Base-by-base conservation (phyloP, 1,140 invertebrate species). In the Drosophila ogumai region DNA sequence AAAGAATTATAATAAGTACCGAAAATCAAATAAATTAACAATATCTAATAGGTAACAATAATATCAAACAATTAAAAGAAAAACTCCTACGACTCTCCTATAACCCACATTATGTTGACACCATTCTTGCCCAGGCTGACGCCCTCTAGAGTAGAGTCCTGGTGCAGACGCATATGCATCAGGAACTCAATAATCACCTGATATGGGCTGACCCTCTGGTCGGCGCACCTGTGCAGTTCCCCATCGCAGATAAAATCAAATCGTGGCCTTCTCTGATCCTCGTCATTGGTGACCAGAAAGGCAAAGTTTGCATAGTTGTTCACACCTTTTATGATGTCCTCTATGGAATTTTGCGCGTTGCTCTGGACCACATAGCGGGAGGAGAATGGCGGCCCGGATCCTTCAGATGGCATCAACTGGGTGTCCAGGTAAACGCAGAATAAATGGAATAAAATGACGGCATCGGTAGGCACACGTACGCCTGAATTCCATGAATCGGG, bases 141-240 rank as follows among this genome's bases (percentile, higher is more conserved):
- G 65, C 96, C 93, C 69, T 96, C 96, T 25, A 97, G 92, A 94
- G 96, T 96, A 34, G 96, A 96, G 82, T 96, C 94, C 81, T 97
- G 95, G 81, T 95, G 94, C 2, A 94, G 94, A 60, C 96, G 96
- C 34, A 97, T 94, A 67, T 95, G 94, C 88, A 97, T 95, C 1
- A 98, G 91, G 91, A 98, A 97, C 46, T 97, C 93, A 43, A 97
- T 91, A 5, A 97, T 93, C 6, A 96, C 95, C 79, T 97, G 95
- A 79, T 97, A 97, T 54, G 97, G 93, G 92, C 97, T 98, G 92
- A 96, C 97, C 52, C 96, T 94, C 47, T 97, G 97, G 94, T 96
- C 92, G 59, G 59, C 66, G 49, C 87, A 92, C 34, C 79, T 87
- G 54, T 92, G 88, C 56, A 93, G 61, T 58, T 91, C 75, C 4